Base-by-base conservation (phyloP, 2,113 vertebrate species). In the Labeo rohita region DNA sequence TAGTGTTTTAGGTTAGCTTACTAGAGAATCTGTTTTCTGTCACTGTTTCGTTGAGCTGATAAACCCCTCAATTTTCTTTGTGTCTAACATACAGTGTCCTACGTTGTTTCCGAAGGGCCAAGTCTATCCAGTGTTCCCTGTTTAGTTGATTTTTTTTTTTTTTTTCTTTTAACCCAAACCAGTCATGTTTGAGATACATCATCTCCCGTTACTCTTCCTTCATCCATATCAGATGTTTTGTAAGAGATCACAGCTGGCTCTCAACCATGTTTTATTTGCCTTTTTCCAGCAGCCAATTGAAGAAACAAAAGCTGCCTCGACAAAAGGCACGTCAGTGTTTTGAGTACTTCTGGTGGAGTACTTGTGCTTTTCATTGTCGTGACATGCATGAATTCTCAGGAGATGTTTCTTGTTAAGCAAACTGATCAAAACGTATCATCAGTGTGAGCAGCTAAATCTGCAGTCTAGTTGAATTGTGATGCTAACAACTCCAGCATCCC, bases 201-300 rank as follows among this genome's bases (percentile, higher is more conserved):
- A 78, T 54, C 6, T 90, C 87, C 50, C 88, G 85, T 92, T 93
- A 88, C 88, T 50, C 63, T 91, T 83, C 88, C 70, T 89, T 92
- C 87, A 91, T 87, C 90, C 88, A 92, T 88, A 90, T 91, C 85
- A 92, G 90, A 92, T 90, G 89, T 73, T 86, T 84, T 88, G 88
- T 90, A 87, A 90, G 87, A 92, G 86, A 92, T 91, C 89, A 89
- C 91, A 92, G 91, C 87, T 90, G 84, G 50, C 63, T 82, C 54
- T 15, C 75, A 91, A 88, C 78, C 84, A 65, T 87, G 73, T 88
- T 90, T 90, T 79, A 87, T 85, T 89, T 87, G 39, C 73, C 66
- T 84, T 83, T 80, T 80, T 81, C 80, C 52, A 65, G 52, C 52
- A 87, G n/a, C 85, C 85, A 87, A 86, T 75, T 34, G n/a, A 74